A percentile compares a stretch with the other conserved stretches of the same genome.
These are phyloP conservation scores for Gallinago jamesoni DNA, from an alignment of 2,113 vertebrate genomes.

Conservation along the genomic window DNA sequence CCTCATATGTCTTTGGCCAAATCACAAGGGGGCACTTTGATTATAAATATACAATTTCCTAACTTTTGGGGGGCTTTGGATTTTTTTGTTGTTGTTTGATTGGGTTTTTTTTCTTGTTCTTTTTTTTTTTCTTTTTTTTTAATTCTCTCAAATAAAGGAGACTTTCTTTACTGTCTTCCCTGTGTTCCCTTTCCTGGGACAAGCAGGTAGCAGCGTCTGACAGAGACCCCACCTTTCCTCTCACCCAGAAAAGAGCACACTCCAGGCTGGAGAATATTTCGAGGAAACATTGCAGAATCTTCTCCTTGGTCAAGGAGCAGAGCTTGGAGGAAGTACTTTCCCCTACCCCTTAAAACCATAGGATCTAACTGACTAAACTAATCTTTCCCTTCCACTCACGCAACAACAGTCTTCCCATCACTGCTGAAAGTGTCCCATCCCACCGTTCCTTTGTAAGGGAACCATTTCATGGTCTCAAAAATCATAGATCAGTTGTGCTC, in stretches of 20 bases:
- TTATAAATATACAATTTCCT: neutral
- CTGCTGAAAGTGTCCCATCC: neutral
- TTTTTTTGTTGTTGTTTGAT: neutral
- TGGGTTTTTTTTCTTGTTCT: neutral
- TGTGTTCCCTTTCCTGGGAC: neutral
- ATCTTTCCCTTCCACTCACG: neutral
- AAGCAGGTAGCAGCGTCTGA: neutral
- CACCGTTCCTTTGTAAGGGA: neutral
- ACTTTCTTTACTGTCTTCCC: neutral
- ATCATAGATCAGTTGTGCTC: neutral
- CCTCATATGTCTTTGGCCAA: neutral
- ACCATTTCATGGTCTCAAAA: neutral
- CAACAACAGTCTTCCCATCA: neutral
- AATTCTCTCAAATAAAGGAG: neutral
- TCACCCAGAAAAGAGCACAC: neutral
- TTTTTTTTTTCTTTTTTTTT: neutral
- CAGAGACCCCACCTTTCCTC: neutral
- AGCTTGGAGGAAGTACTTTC: neutral
- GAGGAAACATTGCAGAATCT: neutral
- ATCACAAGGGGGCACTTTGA: neutral
- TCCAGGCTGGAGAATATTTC: neutral
- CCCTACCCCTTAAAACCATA: neutral
- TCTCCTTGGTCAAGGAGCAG: neutral
- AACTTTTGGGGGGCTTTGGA: neutral
- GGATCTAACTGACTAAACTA: neutral